A percentile compares a stretch with the other conserved stretches of the same genome.
Evolutionary conservation across 2,888 invertebrate genomes (phyloP).

Genomic region (Epirrhoe tristata): DNA sequence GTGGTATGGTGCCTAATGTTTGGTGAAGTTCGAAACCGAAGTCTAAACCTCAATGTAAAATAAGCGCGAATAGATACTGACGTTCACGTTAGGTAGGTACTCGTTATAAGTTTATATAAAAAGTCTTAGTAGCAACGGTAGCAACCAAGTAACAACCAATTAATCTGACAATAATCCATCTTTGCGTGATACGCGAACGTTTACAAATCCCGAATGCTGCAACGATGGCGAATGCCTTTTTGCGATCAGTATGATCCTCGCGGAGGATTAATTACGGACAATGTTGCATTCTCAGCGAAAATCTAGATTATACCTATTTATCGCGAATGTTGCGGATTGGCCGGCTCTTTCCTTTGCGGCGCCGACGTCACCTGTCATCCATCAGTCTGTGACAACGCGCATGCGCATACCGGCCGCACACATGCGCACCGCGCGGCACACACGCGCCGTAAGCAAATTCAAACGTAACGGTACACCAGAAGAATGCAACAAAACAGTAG

Average conservation of each 20-base stretch:
- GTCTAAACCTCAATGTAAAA: neutral
- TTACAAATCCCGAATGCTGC: constrained; percentile 35
- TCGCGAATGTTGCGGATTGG: constrained; percentile 51
- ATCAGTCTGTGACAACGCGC: constrained; percentile 82
- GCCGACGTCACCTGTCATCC: constrained; percentile 82
- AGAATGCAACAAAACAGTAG: constrained; percentile 78
- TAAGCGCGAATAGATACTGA: too few species aligned
- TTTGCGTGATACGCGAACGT: constrained; percentile 19
- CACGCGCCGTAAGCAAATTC: constrained; percentile 65
- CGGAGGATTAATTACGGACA: constrained; percentile 57
- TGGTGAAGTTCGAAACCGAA: neutral
- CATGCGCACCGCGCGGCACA: constrained; percentile 41
- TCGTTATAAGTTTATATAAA: neutral
- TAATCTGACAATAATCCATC: constrained; percentile 23
- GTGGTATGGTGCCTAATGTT: neutral
- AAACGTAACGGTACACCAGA: constrained; percentile 78
- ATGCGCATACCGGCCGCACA: constrained; percentile 65
- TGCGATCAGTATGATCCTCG: constrained; percentile 54
- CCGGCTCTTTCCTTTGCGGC: constrained; percentile 54
- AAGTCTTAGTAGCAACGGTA: neutral
- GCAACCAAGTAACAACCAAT: neutral
- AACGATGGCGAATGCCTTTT: constrained; percentile 25
- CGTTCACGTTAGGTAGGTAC: too few species aligned
- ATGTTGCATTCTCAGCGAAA: constrained; percentile 51
- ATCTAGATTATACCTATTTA: constrained; percentile 65